phyloP scores from a whole-genome alignment of 2,888 invertebrate genomes.

The Bugulina stolonifera region DNA sequence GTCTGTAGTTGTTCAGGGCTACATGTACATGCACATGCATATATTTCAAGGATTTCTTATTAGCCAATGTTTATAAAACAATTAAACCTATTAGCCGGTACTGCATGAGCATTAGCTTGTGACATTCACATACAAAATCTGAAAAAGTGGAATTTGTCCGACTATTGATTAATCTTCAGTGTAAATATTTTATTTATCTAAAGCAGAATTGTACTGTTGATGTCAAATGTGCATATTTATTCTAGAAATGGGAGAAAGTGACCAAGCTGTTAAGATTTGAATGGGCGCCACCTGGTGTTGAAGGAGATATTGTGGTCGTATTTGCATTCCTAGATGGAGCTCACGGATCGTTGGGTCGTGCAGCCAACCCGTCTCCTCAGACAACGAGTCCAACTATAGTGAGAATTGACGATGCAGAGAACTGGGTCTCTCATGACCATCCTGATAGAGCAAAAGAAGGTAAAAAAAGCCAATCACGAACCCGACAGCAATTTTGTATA shows the following conservation, averaged over 20 bases:
- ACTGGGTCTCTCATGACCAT: neutral
- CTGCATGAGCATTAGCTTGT: neutral
- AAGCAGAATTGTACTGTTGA: neutral
- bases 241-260: conserved; percentile 16
- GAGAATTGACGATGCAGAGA: conserved; percentile 7
- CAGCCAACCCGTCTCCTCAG: neutral
- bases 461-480: no score
- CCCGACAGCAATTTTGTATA: no score
- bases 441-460: neutral
- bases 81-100: no score
- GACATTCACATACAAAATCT: neutral
- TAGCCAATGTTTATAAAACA: no score
- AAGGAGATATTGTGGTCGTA: neutral
- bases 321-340: conserved; percentile 17
- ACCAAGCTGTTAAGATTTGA: neutral
- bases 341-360: neutral
- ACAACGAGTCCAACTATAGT: neutral
- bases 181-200: no score
- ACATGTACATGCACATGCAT: no score
- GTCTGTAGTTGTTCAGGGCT: no score
- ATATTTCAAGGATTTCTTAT: no score
- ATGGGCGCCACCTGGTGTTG: neutral
- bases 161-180: neutral
- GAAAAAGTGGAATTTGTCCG: neutral
- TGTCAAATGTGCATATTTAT: neutral